Conservation (phyloP, 2,888 invertebrate genomes). For the Anorthoa munda region DNA sequence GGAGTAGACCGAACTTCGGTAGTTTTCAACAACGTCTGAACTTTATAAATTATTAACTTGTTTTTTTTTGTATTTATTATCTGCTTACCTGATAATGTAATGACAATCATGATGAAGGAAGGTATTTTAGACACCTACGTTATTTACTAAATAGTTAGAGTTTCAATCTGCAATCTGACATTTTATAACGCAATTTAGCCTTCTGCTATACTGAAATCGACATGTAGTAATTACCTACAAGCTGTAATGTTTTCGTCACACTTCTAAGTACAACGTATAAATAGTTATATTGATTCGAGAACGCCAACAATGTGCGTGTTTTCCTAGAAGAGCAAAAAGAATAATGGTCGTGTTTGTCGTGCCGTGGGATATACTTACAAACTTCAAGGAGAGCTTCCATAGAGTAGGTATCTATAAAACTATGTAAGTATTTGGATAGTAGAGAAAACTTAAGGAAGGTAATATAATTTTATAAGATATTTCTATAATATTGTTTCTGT, state of each 20-base stretch:
- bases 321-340: conserved; percentile 69
- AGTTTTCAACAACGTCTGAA: conserved; percentile 20
- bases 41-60: too few species aligned
- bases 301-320: conserved; percentile 77
- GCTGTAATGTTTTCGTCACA: conserved; percentile 33
- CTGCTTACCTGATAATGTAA: too few species aligned
- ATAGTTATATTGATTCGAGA: conserved; percentile 26
- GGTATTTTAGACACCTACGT: too few species aligned
- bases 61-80: too few species aligned
- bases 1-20: conserved; percentile 13
- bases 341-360: conserved; percentile 81
- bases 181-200: not conserved
- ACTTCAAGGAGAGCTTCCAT: conserved; percentile 73
- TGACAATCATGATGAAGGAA: too few species aligned
- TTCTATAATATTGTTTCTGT: not conserved
- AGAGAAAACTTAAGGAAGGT: conserved; percentile 14
- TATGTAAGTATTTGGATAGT: conserved; percentile 39
- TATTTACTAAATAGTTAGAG: too few species aligned
- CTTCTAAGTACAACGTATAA: conserved; percentile 24
- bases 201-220: not conserved
- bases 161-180: not conserved
- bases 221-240: conserved; percentile 37
- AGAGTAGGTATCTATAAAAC: conserved; percentile 71
- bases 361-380: conserved; percentile 75
- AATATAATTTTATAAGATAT: conserved; percentile 13